A percentile compares a stretch with the other conserved stretches of the same genome.
Evolutionary conservation across 2,888 invertebrate genomes (phyloP).

Genomic region (Incurvaria masculella): DNA sequence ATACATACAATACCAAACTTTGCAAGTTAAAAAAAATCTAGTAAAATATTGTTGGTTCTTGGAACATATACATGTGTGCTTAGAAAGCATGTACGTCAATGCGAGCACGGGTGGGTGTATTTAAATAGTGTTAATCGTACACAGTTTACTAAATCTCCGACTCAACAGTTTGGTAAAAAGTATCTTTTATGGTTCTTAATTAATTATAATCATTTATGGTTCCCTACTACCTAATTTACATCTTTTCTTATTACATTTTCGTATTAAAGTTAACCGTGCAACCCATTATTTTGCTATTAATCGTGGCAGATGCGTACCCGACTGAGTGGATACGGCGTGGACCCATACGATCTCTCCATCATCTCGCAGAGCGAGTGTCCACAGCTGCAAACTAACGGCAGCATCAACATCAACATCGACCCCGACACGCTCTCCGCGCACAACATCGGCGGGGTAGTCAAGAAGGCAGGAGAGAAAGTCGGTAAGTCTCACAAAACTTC

Average conservation of each 20-base stretch:
- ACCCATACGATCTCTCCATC: slow-evolving; percentile 72
- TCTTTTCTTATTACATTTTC: neutral
- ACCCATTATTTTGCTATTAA: neutral
- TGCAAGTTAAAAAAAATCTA: too few species aligned
- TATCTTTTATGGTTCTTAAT: neutral
- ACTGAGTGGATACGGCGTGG: slow-evolving; percentile 63
- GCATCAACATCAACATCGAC: slow-evolving; percentile 68
- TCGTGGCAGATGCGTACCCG: slow-evolving; percentile 57
- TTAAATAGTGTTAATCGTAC: neutral
- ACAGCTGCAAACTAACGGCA: slow-evolving; percentile 52
- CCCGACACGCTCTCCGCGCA: slow-evolving; percentile 73
- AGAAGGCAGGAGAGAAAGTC: slow-evolving; percentile 68
- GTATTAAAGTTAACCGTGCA: neutral
- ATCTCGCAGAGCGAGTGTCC: slow-evolving; percentile 71
- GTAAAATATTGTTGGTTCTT: too few species aligned
- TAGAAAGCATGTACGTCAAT: neutral
- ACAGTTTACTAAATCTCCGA: neutral
- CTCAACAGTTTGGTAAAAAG: neutral
- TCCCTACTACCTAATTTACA: too few species aligned
- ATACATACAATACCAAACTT: too few species aligned
- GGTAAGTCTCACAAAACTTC: slow-evolving; percentile 50
- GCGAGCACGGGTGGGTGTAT: neutral
- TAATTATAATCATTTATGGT: neutral
- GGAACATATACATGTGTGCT: neutral
- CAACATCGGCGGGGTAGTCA: slow-evolving; percentile 67